These are phyloP conservation scores for Oithona nana DNA, from an alignment of 2,888 invertebrate species.

Conservation along the genomic window DNA sequence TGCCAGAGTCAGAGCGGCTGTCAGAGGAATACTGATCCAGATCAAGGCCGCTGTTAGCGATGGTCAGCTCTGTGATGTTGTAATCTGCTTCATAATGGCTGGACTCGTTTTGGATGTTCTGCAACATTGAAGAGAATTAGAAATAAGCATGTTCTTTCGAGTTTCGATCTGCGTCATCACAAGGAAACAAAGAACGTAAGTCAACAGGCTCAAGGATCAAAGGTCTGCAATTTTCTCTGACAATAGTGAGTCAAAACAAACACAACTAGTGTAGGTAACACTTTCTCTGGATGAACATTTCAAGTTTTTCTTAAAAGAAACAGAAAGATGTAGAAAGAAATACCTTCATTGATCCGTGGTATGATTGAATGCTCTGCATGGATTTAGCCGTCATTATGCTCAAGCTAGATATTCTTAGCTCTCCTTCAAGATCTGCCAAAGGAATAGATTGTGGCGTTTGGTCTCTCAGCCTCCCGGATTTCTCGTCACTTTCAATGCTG, in stretches of 20 bases:
- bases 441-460: conserved; percentile 1
- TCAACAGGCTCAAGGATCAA: no score
- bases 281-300: not conserved
- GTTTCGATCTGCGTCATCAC: no score
- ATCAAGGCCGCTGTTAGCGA: not conserved
- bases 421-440: conserved; percentile 2
- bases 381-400: not conserved
- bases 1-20: not conserved
- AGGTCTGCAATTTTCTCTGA: no score
- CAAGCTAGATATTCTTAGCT: not conserved
- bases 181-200: no score
- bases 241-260: no score
- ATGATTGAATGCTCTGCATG: not conserved
- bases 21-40: not conserved
- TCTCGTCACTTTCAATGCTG: not conserved
- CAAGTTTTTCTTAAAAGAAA: not conserved
- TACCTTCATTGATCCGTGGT: not conserved
- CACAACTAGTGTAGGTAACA: no score
- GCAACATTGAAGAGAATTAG: no score
- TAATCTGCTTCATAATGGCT: not conserved
- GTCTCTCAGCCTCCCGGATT: not conserved
- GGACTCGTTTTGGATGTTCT: not conserved
- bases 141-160: no score
- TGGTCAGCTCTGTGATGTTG: not conserved
- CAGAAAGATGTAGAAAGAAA: no score